Conservation (phyloP, 1,140 invertebrate genomes). For the Pseudomyrmex sp. region DNA sequence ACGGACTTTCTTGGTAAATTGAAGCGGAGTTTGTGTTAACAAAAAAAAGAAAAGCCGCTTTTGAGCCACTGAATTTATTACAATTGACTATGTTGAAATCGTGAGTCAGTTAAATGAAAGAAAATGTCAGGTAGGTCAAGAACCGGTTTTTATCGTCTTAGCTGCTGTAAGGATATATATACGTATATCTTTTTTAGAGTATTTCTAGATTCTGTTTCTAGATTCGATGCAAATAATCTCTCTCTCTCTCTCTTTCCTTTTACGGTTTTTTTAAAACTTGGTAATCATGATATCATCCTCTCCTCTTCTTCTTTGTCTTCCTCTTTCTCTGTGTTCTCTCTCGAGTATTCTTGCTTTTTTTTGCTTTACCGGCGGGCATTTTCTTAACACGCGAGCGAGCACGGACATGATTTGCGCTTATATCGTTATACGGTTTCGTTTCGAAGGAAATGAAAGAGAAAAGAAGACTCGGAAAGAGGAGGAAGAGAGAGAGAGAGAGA, state of each 20-base stretch:
- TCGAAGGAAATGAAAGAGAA: slow-evolving; percentile 26
- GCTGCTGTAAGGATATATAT: slow-evolving; percentile 9
- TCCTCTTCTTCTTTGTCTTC: not conserved
- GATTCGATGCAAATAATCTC: slow-evolving; percentile 7
- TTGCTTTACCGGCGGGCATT: slow-evolving; percentile 53
- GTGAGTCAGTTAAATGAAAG: slow-evolving; percentile 56
- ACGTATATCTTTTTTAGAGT: slow-evolving; percentile 24
- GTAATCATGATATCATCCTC: slow-evolving; percentile 2
- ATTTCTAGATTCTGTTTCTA: not conserved
- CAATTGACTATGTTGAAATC: slow-evolving; percentile 48
- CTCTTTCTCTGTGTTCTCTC: not conserved
- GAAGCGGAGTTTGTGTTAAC: slow-evolving; percentile 20
- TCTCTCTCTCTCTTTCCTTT: not conserved
- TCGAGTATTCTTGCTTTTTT: slow-evolving; percentile 36
- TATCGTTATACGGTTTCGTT: slow-evolving; percentile 62
- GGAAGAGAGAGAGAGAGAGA: slow-evolving; percentile 30
- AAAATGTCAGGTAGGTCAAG: slow-evolving; percentile 55
- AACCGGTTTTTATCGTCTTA: slow-evolving; percentile 34
- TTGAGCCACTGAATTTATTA: slow-evolving; percentile 35
- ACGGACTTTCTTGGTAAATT: slow-evolving; percentile 28
- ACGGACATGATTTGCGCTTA: slow-evolving; percentile 52
- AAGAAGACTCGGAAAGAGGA: slow-evolving; percentile 13
- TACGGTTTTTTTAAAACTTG: slow-evolving; percentile 61
- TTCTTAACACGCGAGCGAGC: slow-evolving; percentile 61
- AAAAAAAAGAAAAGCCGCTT: slow-evolving; percentile 10